phyloP scores from a whole-genome alignment of 2,113 vertebrate genomes.

The Todiramphus saurophagus region DNA sequence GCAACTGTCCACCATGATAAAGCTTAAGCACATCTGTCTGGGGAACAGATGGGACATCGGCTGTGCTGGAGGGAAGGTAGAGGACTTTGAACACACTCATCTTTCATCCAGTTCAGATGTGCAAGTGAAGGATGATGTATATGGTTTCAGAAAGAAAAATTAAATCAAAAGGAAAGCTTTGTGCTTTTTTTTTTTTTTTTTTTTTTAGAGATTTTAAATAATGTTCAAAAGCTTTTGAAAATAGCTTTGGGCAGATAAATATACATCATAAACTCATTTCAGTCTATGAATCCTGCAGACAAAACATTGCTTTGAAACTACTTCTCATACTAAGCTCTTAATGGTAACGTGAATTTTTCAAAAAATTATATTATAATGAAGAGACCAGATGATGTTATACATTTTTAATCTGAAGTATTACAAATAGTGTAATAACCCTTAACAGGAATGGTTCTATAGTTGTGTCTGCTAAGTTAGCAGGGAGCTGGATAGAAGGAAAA shows the following conservation, averaged over 20 bases:
- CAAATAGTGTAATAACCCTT: background rate
- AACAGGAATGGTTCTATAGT: background rate
- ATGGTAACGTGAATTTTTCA: background rate
- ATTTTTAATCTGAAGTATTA: conserved; percentile 22
- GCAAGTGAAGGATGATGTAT: background rate
- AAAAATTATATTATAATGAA: conserved; percentile 13
- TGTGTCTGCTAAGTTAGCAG: background rate
- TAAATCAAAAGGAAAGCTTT: background rate
- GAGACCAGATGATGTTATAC: background rate
- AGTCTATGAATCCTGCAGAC: background rate
- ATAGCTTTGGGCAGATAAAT: background rate
- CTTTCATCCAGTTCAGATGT: background rate
- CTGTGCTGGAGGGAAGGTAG: background rate
- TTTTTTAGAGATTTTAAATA: background rate
- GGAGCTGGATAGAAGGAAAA: background rate
- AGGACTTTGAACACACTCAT: background rate
- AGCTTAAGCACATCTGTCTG: background rate
- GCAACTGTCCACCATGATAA: conserved; percentile 10
- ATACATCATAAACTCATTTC: background rate
- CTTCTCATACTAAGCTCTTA: background rate
- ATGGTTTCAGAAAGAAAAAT: background rate
- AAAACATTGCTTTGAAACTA: background rate
- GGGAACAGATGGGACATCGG: background rate
- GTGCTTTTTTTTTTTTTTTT: no score
- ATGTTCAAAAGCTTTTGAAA: background rate